These are phyloP conservation scores for Drosophila rubida DNA, from an alignment of 2,888 invertebrate species.

Conservation along the genomic window DNA sequence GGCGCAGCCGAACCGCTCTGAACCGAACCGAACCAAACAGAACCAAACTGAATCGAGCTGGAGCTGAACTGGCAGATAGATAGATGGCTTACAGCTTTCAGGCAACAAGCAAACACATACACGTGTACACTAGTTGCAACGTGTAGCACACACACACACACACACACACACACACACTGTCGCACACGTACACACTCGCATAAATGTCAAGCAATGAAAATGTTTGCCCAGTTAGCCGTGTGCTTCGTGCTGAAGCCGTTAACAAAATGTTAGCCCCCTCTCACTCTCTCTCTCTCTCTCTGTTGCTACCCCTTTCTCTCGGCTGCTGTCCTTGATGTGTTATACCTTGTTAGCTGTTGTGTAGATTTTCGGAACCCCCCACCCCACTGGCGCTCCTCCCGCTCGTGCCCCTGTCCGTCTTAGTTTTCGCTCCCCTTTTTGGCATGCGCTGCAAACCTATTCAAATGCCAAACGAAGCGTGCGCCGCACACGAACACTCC, in stretches of 20 bases:
- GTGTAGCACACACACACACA: background rate
- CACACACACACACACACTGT: background rate
- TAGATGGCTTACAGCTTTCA: slow-evolving; percentile 46
- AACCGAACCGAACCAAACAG: no score
- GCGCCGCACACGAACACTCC: slow-evolving; percentile 43
- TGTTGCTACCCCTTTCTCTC: background rate
- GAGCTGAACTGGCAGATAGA: slow-evolving; percentile 41
- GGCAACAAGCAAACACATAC: slow-evolving; percentile 6
- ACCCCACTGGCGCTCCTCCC: background rate
- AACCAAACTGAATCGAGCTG: slow-evolving; percentile 10
- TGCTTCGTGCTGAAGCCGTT: slow-evolving; percentile 63
- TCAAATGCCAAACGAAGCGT: slow-evolving; percentile 72
- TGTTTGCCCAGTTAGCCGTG: slow-evolving; percentile 70
- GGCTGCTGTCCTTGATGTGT: slow-evolving; percentile 53
- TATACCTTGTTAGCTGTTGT: slow-evolving; percentile 73
- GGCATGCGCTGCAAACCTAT: slow-evolving; percentile 27
- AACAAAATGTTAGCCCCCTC: slow-evolving; percentile 65
- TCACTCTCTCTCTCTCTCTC: background rate
- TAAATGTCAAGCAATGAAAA: slow-evolving; percentile 75
- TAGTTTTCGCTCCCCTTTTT: background rate
- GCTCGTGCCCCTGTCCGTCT: background rate
- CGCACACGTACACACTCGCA: slow-evolving; percentile 28
- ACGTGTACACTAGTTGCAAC: slow-evolving; percentile 8
- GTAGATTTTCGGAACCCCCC: slow-evolving; percentile 47
- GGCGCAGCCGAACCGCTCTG: no score